A percentile compares a stretch with the other conserved stretches of the same genome.
Evolutionary conservation across 2,888 invertebrate species (phyloP).

Genomic region (Apodemia hepburni): DNA sequence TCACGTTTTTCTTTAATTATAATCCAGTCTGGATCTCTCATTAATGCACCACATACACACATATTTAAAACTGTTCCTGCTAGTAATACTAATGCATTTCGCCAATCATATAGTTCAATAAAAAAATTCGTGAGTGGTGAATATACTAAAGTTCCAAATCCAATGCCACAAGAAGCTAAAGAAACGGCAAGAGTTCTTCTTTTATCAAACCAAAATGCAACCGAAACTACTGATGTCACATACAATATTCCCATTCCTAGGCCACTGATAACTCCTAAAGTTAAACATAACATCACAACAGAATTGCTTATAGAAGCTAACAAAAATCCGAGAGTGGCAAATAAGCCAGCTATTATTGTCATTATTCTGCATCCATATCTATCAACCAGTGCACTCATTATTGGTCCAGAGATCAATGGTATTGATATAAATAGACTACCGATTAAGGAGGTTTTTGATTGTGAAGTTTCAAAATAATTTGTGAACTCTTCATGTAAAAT

Average conservation of each 20-base stretch:
- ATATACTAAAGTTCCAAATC: conserved; percentile 93
- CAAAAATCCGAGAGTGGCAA: conserved; percentile 87
- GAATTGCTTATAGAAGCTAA: conserved; percentile 85
- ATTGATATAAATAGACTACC: conserved; percentile 94
- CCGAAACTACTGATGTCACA: conserved; percentile 93
- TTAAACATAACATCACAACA: conserved; percentile 88
- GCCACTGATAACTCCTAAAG: conserved; percentile 91
- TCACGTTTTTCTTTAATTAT: conserved; percentile 82
- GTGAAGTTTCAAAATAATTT: conserved; percentile 87
- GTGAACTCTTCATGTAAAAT: conserved; percentile 91
- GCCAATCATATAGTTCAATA: conserved; percentile 88
- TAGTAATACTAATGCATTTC: conserved; percentile 87
- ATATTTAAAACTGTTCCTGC: conserved; percentile 91
- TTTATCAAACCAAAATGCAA: conserved; percentile 96
- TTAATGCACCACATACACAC: conserved; percentile 91
- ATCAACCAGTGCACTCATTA: conserved; percentile 91
- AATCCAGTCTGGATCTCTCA: conserved; percentile 93
- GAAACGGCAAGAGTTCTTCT: conserved; percentile 92
- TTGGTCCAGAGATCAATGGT: conserved; percentile 90
- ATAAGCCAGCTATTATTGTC: conserved; percentile 86
- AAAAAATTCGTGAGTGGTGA: conserved; percentile 90
- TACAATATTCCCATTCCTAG: conserved; percentile 91
- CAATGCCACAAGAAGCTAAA: conserved; percentile 92
- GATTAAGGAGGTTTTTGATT: conserved; percentile 92
- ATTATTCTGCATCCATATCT: conserved; percentile 88